These are phyloP conservation scores for Elanus axillaris DNA, from an alignment of 2,113 vertebrate species.

Conservation along the genomic window DNA sequence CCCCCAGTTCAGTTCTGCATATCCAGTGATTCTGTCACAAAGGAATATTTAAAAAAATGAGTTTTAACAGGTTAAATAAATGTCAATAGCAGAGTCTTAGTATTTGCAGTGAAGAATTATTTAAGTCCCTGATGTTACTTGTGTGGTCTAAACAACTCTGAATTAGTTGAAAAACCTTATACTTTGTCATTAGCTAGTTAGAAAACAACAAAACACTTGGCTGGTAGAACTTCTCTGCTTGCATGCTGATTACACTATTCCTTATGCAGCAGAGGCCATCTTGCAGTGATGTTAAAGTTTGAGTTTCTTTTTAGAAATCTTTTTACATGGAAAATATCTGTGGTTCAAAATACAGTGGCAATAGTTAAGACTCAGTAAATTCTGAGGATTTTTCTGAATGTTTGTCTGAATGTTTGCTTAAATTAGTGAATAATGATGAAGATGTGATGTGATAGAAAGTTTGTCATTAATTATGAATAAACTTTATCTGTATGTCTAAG, in stretches of 20 bases:
- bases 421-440: neutral
- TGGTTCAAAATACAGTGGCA: neutral
- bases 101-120: neutral
- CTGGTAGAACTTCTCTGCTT: neutral
- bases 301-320: neutral
- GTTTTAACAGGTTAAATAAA: neutral
- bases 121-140: neutral
- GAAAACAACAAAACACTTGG: rapidly evolving
- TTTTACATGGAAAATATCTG: neutral
- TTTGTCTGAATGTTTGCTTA: neutral
- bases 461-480: neutral
- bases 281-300: neutral
- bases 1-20: neutral
- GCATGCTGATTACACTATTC: neutral
- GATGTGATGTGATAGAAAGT: neutral
- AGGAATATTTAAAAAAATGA: neutral
- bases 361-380: neutral
- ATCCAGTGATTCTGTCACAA: neutral
- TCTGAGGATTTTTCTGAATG: neutral
- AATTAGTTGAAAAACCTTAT: neutral
- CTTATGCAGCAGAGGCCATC: neutral
- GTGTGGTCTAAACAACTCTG: neutral
- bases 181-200: neutral
- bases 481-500: neutral
- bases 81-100: neutral